Evolutionary conservation across 1,140 invertebrate species (phyloP).

Genomic region (Pinna nobilis): DNA sequence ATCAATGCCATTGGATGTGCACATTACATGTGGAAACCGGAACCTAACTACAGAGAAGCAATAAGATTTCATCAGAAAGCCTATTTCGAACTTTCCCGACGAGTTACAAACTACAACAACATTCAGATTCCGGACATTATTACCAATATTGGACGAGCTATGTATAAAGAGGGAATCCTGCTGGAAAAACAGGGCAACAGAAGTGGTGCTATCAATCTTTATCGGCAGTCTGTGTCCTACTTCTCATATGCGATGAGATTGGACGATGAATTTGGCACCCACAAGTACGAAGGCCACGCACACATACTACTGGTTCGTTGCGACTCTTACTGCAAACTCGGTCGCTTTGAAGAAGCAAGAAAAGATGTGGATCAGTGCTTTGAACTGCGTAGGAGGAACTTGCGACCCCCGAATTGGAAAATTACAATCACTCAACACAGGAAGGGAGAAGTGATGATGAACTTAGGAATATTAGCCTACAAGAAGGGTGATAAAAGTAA

Average conservation of each 20-base stretch:
- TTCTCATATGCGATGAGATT: not conserved
- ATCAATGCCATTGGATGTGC: slow-evolving; percentile 16
- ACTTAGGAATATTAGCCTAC: not conserved
- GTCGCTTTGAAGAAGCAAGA: not conserved
- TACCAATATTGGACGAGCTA: slow-evolving; percentile 16
- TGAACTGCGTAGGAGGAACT: not conserved
- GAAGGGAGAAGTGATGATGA: not conserved
- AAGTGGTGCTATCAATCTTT: not conserved
- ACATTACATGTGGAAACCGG: not conserved
- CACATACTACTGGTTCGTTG: not conserved
- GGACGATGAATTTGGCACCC: not conserved
- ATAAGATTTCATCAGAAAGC: slow-evolving; percentile 9
- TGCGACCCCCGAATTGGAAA: not conserved
- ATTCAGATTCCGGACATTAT: slow-evolving; percentile 13
- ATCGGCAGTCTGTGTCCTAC: not conserved
- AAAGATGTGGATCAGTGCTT: not conserved
- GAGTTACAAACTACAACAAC: slow-evolving; percentile 8
- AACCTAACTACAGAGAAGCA: slow-evolving; percentile 3
- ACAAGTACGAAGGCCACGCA: slow-evolving; percentile 9
- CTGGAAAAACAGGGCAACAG: not conserved
- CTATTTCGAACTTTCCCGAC: not conserved
- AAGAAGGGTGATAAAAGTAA: not conserved
- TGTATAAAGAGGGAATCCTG: slow-evolving; percentile 8
- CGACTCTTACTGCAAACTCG: not conserved
- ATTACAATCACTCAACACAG: not conserved